A percentile compares a stretch with the other conserved stretches of the same genome.
These are phyloP conservation scores for Lepidocyrtoides sp. DNA, from an alignment of 2,888 invertebrate species.

Conservation along the genomic window DNA sequence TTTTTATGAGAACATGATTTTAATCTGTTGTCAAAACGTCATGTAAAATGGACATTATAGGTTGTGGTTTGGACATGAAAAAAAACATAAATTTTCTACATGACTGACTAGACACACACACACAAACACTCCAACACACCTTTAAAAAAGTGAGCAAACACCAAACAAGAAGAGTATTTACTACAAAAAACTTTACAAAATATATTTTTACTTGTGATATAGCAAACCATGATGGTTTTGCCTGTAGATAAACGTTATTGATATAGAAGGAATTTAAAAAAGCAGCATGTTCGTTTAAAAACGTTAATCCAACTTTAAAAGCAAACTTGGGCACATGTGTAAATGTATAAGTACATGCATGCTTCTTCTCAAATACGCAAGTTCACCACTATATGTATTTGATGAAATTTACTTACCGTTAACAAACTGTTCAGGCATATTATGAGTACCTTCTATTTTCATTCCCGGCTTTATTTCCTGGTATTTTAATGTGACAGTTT, in stretches of 20 bases:
- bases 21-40: conserved; percentile 78
- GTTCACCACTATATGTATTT: too few relatives aligned
- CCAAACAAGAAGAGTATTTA: neutral
- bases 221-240: neutral
- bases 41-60: conserved; percentile 68
- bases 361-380: too few relatives aligned
- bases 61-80: conserved; percentile 54
- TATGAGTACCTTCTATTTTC: conserved; percentile 62
- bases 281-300: neutral
- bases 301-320: conserved; percentile 7
- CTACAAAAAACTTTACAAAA: too few relatives aligned
- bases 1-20: conserved; percentile 72
- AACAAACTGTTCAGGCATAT: conserved; percentile 9
- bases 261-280: neutral
- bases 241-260: neutral
- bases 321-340: too few relatives aligned
- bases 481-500: conserved; percentile 73
- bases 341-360: too few relatives aligned
- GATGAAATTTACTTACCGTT: conserved; percentile 11
- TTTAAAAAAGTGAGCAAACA: neutral
- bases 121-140: neutral
- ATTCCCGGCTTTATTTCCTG: neutral
- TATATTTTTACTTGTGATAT: neutral
- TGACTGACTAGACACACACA: conserved; percentile 32
- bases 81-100: conserved; percentile 27